Evolutionary conservation across 2,888 invertebrate genomes (phyloP).

Genomic region (Dryomyza anilis): DNA sequence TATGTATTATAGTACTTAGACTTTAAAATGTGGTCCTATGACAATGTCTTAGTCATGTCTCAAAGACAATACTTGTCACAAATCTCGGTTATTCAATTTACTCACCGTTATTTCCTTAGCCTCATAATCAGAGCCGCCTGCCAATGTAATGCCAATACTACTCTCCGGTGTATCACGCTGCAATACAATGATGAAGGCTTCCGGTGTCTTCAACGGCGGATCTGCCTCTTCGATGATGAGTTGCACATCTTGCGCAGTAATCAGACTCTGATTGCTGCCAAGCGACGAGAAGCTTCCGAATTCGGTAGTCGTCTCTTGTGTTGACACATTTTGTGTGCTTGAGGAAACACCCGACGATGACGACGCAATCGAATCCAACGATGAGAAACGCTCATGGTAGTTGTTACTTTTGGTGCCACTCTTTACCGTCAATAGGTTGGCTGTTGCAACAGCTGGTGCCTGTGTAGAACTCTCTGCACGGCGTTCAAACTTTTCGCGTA

Average conservation of each 20-base stretch:
- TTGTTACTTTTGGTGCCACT: slow-evolving; percentile 32
- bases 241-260: slow-evolving; percentile 66
- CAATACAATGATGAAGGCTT: slow-evolving; percentile 70
- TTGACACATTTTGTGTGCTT: slow-evolving; percentile 55
- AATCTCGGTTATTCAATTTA: too few relatives aligned
- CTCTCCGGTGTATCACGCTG: slow-evolving; percentile 72
- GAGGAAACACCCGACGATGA: slow-evolving; percentile 61
- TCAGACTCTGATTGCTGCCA: slow-evolving; percentile 62
- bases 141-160: slow-evolving; percentile 84
- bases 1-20: too few relatives aligned
- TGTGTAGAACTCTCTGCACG: slow-evolving; percentile 38
- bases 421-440: slow-evolving; percentile 36
- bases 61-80: too few relatives aligned
- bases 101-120: slow-evolving; percentile 88
- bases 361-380: slow-evolving; percentile 59
- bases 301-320: slow-evolving; percentile 57
- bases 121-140: slow-evolving; percentile 89
- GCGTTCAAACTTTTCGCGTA: slow-evolving; percentile 59
- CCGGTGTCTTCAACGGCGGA: slow-evolving; percentile 67
- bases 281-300: slow-evolving; percentile 61
- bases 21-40: too few relatives aligned
- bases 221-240: slow-evolving; percentile 71
- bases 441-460: slow-evolving; percentile 16
- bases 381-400: slow-evolving; percentile 60
- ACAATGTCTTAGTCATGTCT: too few relatives aligned